These are phyloP conservation scores for Porphyrio hochstetteri DNA, from an alignment of 2,113 vertebrate genomes.

Conservation along the genomic window DNA sequence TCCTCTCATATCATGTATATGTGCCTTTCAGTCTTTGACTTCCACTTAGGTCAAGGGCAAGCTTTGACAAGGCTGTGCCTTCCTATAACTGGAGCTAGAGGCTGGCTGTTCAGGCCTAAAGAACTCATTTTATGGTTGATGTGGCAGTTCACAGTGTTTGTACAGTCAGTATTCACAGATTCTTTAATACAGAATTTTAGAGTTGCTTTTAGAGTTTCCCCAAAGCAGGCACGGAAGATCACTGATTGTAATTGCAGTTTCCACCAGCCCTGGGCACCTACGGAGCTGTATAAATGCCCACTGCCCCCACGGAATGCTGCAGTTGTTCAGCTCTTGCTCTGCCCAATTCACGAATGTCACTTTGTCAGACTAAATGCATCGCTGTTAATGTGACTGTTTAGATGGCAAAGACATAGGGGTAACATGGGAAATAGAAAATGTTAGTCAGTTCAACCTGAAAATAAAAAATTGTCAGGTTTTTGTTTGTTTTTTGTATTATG, in stretches of 20 bases:
- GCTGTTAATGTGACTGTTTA: neutral
- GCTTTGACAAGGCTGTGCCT: neutral
- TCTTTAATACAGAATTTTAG: neutral
- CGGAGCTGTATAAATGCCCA: fast-evolving
- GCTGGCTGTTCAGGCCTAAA: neutral
- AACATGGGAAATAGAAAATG: neutral
- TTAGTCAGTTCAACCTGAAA: neutral
- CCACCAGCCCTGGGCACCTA: neutral
- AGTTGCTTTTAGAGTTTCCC: neutral
- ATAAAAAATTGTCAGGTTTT: neutral
- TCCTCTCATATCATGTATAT: neutral
- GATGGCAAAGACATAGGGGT: neutral
- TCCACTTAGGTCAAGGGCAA: neutral
- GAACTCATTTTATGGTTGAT: neutral
- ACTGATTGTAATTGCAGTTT: neutral
- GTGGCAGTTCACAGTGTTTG: neutral
- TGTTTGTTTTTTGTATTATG: neutral
- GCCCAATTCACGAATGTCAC: neutral
- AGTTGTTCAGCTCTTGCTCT: too few relatives aligned
- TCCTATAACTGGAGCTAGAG: neutral
- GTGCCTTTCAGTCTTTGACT: neutral
- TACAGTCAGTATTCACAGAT: neutral
- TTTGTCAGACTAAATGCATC: neutral
- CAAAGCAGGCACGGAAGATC: neutral
- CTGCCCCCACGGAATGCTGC: neutral